Percentiles rank a stretch among this genome's conserved stretches.
Evolutionary conservation across 2,888 invertebrate genomes (phyloP).

Genomic region (Cerceris rybyensis): DNA sequence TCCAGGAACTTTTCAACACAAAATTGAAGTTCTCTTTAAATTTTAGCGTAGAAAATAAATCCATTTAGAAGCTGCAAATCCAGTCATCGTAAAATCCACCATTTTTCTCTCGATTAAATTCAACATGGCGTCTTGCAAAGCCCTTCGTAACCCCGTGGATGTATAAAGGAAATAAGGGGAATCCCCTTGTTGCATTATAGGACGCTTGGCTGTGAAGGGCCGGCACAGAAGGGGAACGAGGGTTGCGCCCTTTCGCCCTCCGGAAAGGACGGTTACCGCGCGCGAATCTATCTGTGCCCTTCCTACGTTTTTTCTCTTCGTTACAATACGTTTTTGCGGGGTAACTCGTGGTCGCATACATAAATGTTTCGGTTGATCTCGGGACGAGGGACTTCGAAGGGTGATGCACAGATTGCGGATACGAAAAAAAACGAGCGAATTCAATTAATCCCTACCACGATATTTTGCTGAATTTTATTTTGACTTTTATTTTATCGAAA

Average conservation of each 20-base stretch:
- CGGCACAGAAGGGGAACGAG: conserved; percentile 36
- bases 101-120: conserved; percentile 80
- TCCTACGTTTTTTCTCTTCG: conserved; percentile 68
- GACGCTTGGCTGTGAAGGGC: conserved; percentile 56
- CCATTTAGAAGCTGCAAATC: not conserved
- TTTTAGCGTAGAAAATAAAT: not conserved
- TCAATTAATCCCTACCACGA: conserved; percentile 34
- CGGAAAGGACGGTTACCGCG: conserved; percentile 74
- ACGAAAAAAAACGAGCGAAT: conserved; percentile 27
- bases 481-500: no score
- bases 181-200: conserved; percentile 66
- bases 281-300: conserved; percentile 58
- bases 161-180: conserved; percentile 31
- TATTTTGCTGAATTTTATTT: not conserved
- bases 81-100: conserved; percentile 64
- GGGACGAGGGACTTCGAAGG: conserved; percentile 58
- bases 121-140: conserved; percentile 77
- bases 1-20: not conserved
- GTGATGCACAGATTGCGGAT: conserved; percentile 22
- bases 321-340: conserved; percentile 59
- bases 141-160: conserved; percentile 57
- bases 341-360: conserved; percentile 70
- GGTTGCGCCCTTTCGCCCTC: conserved; percentile 73
- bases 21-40: no score
- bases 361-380: conserved; percentile 75